Evolutionary conservation across 2,888 invertebrate genomes (phyloP).

Genomic region (Eristalinus sepulchralis): DNA sequence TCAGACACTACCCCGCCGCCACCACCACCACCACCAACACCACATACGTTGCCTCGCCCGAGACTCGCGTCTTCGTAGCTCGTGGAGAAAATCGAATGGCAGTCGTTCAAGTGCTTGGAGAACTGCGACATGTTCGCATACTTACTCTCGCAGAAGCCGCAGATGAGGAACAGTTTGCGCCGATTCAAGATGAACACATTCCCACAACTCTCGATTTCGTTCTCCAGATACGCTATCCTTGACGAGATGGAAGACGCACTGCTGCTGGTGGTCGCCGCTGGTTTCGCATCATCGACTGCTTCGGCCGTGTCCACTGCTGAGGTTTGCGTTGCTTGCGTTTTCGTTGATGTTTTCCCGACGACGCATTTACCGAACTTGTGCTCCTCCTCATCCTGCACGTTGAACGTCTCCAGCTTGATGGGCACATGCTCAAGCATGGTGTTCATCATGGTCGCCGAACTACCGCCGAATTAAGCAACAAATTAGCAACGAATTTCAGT

Average conservation of each 20-base stretch:
- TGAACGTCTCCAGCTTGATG: constrained; percentile 73
- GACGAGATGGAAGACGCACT: constrained; percentile 39
- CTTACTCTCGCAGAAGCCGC: constrained; percentile 75
- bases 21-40: background rate
- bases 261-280: constrained; percentile 36
- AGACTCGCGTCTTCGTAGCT: constrained; percentile 8
- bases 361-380: constrained; percentile 9
- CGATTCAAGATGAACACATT: constrained; percentile 75
- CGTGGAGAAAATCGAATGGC: constrained; percentile 72
- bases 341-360: constrained; percentile 3
- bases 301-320: constrained; percentile 13
- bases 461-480: background rate
- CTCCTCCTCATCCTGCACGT: constrained; percentile 26
- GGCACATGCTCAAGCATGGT: constrained; percentile 75
- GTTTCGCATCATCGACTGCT: constrained; percentile 13
- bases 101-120: constrained; percentile 73
- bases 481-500: background rate
- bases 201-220: constrained; percentile 74
- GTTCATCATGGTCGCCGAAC: constrained; percentile 73
- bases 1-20: constrained; percentile 4
- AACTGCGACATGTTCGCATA: constrained; percentile 74
- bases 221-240: constrained; percentile 40
- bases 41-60: background rate
- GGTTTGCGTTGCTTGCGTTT: background rate
- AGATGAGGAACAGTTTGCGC: constrained; percentile 75